These are phyloP conservation scores for Slavum lentiscoides DNA, from an alignment of 2,888 invertebrate genomes.

Conservation along the genomic window DNA sequence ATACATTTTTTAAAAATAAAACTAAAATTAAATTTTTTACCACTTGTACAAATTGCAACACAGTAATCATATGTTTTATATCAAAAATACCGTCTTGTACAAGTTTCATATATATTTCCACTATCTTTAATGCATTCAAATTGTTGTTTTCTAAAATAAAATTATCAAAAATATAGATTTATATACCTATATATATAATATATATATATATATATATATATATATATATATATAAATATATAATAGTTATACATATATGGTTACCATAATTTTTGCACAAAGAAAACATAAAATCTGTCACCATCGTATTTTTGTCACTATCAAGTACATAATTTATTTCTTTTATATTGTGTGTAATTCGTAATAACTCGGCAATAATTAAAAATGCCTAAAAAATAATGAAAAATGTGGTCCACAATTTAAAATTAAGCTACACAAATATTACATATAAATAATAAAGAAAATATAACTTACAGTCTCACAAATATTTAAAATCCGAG, in stretches of 20 bases:
- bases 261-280: constrained; percentile 30
- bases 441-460: neutral
- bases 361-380: constrained; percentile 22
- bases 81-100: constrained; percentile 31
- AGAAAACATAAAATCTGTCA: constrained; percentile 24
- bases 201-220: neutral
- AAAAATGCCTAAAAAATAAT: constrained; percentile 31
- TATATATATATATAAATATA: too few species aligned
- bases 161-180: neutral
- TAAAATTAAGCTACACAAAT: neutral
- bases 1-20: neutral
- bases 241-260: neutral
- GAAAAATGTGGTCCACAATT: neutral
- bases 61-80: constrained; percentile 27
- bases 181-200: neutral
- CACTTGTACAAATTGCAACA: constrained; percentile 39
- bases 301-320: neutral
- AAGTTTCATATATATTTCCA: constrained; percentile 30
- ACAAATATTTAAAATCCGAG: constrained; percentile 9
- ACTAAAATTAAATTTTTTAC: neutral
- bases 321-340: neutral
- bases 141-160: constrained; percentile 24
- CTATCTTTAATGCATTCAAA: constrained; percentile 25
- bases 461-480: constrained; percentile 22
- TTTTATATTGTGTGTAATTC: neutral